A percentile compares a stretch with the other conserved stretches of the same genome.
phyloP scores from a whole-genome alignment of 2,888 invertebrate species.

The Xylocampa areola region DNA sequence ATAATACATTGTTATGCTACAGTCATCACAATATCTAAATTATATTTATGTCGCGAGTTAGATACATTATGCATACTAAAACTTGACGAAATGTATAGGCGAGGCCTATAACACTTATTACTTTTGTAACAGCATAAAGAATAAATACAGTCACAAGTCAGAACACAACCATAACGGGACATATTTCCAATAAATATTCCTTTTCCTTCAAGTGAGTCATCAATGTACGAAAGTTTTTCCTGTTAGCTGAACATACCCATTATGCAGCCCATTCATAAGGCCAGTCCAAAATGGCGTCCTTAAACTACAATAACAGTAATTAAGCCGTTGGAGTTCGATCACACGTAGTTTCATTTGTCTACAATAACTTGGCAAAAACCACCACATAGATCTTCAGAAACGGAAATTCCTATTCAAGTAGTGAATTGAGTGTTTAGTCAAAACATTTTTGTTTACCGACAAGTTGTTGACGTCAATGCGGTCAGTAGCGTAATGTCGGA shows the following conservation, averaged over 20 bases:
- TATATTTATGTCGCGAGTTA: background rate
- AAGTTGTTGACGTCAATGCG: slow-evolving; percentile 48
- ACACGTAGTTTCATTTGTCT: slow-evolving; percentile 6
- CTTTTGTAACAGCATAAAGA: background rate
- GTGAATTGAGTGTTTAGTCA: slow-evolving; percentile 17
- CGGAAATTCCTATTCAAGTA: slow-evolving; percentile 14
- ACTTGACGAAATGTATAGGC: background rate
- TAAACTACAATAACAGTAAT: slow-evolving; percentile 13
- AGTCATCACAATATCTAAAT: slow-evolving; percentile 1
- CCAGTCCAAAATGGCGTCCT: slow-evolving; percentile 16
- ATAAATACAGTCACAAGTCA: background rate
- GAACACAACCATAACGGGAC: slow-evolving; percentile 10
- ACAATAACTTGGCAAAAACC: slow-evolving; percentile 13
- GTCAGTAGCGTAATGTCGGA: slow-evolving; percentile 10
- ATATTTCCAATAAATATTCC: slow-evolving; percentile 26
- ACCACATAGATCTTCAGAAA: slow-evolving; percentile 12
- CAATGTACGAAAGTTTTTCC: slow-evolving; percentile 38
- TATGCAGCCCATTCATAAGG: slow-evolving; percentile 35
- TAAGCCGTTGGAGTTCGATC: background rate
- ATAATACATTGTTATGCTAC: slow-evolving; percentile 1
- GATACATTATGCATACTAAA: background rate
- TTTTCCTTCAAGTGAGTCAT: slow-evolving; percentile 41
- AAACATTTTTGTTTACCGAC: slow-evolving; percentile 23
- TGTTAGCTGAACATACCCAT: slow-evolving; percentile 32
- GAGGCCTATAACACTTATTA: background rate